Evolutionary conservation across 1,140 invertebrate genomes (phyloP), one percentile per base, ranked within the genome.

Genomic region (Venustaconcha ellipsiformis): DNA sequence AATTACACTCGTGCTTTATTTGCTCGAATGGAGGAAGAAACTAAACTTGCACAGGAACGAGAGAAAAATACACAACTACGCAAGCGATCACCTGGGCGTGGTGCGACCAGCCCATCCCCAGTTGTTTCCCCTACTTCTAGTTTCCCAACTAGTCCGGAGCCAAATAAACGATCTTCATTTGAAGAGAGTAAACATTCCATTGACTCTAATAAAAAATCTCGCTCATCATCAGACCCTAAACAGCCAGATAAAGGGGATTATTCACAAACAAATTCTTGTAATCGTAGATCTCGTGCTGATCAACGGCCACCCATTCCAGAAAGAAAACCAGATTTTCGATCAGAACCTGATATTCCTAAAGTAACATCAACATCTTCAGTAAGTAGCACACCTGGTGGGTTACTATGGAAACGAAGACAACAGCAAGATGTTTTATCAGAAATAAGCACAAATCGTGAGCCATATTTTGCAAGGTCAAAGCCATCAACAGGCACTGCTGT

Each of bases 1-100:
- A 97, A 97, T 87, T 96, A 95, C 89, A 96, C 96, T 1, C 91
- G 96, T 59, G 96, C 96, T 37, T 92, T 98, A 26, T 98, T 98
- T 90, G 96, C 97, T 89, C 96, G 96, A 85, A 91, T 98, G 72
- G 96, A 96, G 30, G 84, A 87, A 63, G 83, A 88, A 70, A 82
- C 64, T 37, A 81, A 78, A 58, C 57, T 78, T 30, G 60, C 74
- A 17, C 92, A 92, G 14, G 86, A 89, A 72, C 78, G 76, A 66
- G 84, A 88, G 74, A 83, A 68, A 57, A 55, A 14, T 20, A 4
- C 69, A 8, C 55, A 58, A 20, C 57, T 70, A 1, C 75, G 69
- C 23, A 63, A 60, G 8, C 67, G 72, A 48, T 76, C 80, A 14
- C 76, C 75, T 12, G 66, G 76, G 12, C 26, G 57, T 56, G 55